These are phyloP conservation scores for Acleris laterana DNA, from an alignment of 2,888 invertebrate species.

Conservation along the genomic window DNA sequence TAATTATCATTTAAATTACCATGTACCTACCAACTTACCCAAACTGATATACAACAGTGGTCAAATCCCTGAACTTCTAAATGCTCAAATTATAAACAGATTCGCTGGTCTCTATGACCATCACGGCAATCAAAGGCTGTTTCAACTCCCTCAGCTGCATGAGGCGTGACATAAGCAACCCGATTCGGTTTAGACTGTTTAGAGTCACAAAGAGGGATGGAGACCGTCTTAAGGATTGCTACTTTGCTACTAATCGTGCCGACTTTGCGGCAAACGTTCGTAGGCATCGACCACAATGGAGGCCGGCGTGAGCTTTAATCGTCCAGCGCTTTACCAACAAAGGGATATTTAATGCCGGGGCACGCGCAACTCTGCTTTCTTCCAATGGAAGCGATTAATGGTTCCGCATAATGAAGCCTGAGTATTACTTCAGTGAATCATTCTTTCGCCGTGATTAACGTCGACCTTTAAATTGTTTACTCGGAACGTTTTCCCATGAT, in stretches of 20 bases:
- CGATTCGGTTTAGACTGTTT: slow-evolving; percentile 29
- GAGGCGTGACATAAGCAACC: slow-evolving; percentile 26
- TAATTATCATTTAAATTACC: too few relatives aligned
- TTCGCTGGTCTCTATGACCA: not conserved
- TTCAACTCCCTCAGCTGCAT: slow-evolving; percentile 8
- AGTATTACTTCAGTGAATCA: slow-evolving; percentile 11
- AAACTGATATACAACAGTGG: too few relatives aligned
- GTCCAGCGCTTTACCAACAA: slow-evolving; percentile 70
- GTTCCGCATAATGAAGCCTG: slow-evolving; percentile 47
- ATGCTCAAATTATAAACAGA: not conserved
- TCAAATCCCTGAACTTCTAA: not conserved
- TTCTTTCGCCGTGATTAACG: slow-evolving; percentile 19
- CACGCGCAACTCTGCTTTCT: slow-evolving; percentile 69
- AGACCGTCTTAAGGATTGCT: slow-evolving; percentile 42
- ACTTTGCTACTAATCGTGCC: slow-evolving; percentile 51
- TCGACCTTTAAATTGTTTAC: slow-evolving; percentile 7
- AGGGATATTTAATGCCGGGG: slow-evolving; percentile 77
- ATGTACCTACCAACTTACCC: too few relatives aligned
- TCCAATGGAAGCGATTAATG: slow-evolving; percentile 57
- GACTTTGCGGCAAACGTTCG: slow-evolving; percentile 53
- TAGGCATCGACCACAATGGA: slow-evolving; percentile 61
- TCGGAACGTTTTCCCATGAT: too few relatives aligned
- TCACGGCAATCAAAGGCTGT: slow-evolving; percentile 1
- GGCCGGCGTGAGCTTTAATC: slow-evolving; percentile 61
- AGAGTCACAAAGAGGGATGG: slow-evolving; percentile 38